A percentile compares a stretch with the other conserved stretches of the same genome.
phyloP scores from a whole-genome alignment of 2,888 invertebrate species.

The Lithophane socia region DNA sequence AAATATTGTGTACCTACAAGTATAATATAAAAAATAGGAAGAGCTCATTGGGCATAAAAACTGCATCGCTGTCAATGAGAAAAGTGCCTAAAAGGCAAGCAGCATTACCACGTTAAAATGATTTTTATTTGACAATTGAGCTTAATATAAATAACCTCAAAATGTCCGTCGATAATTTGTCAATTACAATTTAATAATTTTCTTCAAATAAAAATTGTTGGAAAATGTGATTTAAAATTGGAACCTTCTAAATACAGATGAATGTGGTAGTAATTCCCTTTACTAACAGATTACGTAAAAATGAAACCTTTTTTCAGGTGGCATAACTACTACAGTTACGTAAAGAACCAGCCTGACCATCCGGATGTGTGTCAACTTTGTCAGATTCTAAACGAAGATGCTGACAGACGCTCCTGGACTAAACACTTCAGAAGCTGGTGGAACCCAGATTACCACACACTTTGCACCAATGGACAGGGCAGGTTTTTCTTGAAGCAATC shows the following conservation, averaged over 20 bases:
- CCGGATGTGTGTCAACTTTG: conserved; percentile 79
- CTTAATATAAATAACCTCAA: neutral
- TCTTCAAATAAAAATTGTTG: too few relatives aligned
- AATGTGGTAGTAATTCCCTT: too few relatives aligned
- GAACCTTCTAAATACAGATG: neutral
- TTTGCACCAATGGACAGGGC: conserved; percentile 56
- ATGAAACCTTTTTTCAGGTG: conserved; percentile 72
- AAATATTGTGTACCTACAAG: too few relatives aligned
- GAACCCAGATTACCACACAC: conserved; percentile 70
- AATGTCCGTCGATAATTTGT: neutral
- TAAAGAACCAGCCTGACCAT: conserved; percentile 55
- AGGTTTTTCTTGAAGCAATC: conserved; percentile 4
- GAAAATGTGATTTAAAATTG: too few relatives aligned
- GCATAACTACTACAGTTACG: conserved; percentile 80
- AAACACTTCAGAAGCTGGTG: conserved; percentile 80
- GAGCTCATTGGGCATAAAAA: too few relatives aligned
- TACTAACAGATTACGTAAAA: too few relatives aligned
- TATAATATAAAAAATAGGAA: too few relatives aligned
- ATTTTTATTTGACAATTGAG: neutral
- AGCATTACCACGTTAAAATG: neutral
- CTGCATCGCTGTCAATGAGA: too few relatives aligned
- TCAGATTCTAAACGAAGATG: conserved; percentile 71
- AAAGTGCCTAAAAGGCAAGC: too few relatives aligned
- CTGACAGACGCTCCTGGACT: conserved; percentile 48
- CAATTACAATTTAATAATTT: too few relatives aligned